Conservation (phyloP, 2,113 vertebrate genomes). For the Raja brachyura region DNA sequence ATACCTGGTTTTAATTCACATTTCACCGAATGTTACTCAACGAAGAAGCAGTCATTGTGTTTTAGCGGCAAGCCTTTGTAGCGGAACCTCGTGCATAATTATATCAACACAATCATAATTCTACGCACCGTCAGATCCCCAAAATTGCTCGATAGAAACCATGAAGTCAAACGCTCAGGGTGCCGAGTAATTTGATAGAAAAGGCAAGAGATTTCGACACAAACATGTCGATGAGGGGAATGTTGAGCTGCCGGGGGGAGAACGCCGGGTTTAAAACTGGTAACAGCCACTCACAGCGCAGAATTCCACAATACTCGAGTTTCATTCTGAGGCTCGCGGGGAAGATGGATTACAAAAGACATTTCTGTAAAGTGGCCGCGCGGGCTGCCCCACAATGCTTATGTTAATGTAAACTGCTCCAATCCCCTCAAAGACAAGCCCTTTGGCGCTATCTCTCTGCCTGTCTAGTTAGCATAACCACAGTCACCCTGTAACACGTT, state of each 20-base stretch:
- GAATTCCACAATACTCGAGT: neutral
- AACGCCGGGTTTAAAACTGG: neutral
- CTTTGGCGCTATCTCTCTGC: conserved; percentile 47
- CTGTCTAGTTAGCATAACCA: conserved; percentile 41
- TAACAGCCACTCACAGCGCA: neutral
- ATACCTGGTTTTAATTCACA: neutral
- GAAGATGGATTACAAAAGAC: conserved; percentile 52
- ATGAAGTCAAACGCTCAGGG: neutral
- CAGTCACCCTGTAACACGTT: conserved; percentile 41
- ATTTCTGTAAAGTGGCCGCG: conserved; percentile 55
- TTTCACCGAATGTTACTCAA: neutral
- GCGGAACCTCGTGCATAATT: neutral
- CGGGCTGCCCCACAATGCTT: conserved; percentile 54
- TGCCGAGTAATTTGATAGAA: neutral
- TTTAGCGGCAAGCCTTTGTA: too few species aligned
- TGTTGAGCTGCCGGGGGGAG: neutral
- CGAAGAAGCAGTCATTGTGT: neutral
- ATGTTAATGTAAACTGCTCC: conserved; percentile 55
- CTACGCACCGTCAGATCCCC: neutral
- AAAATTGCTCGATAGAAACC: neutral
- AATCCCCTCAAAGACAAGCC: conserved; percentile 47
- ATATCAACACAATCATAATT: neutral
- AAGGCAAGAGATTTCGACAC: neutral
- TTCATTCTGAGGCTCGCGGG: neutral
- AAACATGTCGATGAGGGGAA: neutral